phyloP scores from a whole-genome alignment of 2,113 vertebrate genomes.

The Thinocorus orbignyianus region DNA sequence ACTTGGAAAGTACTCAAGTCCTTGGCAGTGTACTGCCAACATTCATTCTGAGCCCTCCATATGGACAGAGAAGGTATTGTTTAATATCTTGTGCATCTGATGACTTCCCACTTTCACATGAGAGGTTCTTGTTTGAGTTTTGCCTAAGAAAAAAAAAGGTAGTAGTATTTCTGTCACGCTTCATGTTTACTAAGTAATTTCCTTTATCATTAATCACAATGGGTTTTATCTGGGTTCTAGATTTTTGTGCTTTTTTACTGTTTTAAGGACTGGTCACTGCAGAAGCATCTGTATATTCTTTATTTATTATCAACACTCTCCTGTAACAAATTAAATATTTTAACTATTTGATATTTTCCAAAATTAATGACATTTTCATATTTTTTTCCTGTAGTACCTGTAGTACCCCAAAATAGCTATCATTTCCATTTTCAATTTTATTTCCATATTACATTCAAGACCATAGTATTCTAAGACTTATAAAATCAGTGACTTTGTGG shows the following conservation, averaged over 20 bases:
- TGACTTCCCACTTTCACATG: not conserved
- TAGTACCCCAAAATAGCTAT: not conserved
- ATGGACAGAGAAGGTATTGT: constrained; percentile 31
- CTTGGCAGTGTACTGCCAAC: not conserved
- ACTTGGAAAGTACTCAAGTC: constrained; percentile 12
- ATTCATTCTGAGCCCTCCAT: not conserved
- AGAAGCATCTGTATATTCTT: not conserved
- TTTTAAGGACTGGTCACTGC: not conserved
- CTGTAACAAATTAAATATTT: not conserved
- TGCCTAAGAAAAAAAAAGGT: not conserved
- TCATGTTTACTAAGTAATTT: not conserved
- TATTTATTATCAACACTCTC: not conserved
- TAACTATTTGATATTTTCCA: not conserved
- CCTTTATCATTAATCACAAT: not conserved
- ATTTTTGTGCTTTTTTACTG: not conserved
- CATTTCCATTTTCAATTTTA: not conserved
- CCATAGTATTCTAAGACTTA: not conserved
- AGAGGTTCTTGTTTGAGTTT: not conserved
- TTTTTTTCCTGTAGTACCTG: not conserved
- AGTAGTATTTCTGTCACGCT: not conserved
- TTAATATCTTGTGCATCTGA: not conserved
- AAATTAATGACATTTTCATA: not conserved
- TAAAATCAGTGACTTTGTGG: not conserved
- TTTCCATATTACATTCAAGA: not conserved
- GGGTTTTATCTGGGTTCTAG: not conserved